phyloP scores from a whole-genome alignment of 1,140 invertebrate genomes.

The Lordiphosa mommai region DNA sequence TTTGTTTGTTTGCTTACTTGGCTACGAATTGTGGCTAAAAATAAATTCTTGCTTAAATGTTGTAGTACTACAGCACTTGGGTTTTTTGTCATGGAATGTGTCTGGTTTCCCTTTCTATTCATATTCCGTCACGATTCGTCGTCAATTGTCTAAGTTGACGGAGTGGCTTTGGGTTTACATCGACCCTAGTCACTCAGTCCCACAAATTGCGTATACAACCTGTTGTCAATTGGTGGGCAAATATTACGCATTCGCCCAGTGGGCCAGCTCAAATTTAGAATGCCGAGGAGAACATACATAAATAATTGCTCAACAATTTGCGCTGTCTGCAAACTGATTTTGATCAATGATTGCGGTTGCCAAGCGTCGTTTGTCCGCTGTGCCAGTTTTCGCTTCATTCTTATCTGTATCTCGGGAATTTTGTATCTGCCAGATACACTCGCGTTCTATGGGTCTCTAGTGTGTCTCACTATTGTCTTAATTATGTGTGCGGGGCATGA shows the following conservation, averaged over 20 bases:
- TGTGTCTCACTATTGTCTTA: conserved; percentile 54
- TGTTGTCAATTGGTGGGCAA: too few species aligned
- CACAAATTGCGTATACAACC: background rate
- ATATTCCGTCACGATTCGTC: conserved; percentile 59
- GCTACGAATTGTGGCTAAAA: too few species aligned
- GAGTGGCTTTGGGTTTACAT: background rate
- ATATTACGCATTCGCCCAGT: too few species aligned
- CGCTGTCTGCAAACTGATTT: conserved; percentile 73
- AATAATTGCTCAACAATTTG: conserved; percentile 76
- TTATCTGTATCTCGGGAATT: conserved; percentile 25
- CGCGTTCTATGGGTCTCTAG: conserved; percentile 2
- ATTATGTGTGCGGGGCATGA: conserved; percentile 63
- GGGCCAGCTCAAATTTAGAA: too few species aligned
- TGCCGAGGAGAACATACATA: conserved; percentile 27
- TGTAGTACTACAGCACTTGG: background rate
- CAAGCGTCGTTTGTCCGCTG: background rate
- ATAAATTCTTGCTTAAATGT: conserved; percentile 27
- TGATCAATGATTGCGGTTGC: conserved; percentile 41
- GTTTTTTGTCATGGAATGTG: conserved; percentile 31
- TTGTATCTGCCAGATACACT: conserved; percentile 1
- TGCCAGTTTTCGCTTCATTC: conserved; percentile 4
- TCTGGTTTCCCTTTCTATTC: conserved; percentile 67
- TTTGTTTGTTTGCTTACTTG: background rate
- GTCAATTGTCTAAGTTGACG: background rate
- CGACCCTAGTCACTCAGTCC: background rate